phyloP scores from a whole-genome alignment of 2,113 vertebrate species.

The Brevimyrus niger region DNA sequence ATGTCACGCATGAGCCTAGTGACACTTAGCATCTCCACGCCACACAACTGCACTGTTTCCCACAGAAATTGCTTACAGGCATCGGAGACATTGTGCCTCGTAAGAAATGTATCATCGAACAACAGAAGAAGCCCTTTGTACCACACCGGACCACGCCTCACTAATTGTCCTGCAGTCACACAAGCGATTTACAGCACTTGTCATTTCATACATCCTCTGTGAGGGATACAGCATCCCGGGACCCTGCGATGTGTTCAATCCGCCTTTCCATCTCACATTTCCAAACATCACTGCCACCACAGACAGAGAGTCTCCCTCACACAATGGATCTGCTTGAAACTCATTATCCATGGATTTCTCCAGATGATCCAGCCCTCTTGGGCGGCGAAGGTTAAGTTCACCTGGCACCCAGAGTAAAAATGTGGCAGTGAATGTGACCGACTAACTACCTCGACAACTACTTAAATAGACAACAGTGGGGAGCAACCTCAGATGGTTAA shows the following conservation, averaged over 20 bases:
- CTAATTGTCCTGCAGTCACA: constrained; percentile 11
- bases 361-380: constrained; percentile 23
- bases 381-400: constrained; percentile 39
- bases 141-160: constrained; percentile 10
- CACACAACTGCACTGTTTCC: neutral
- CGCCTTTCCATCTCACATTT: constrained; percentile 47
- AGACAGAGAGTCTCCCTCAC: constrained; percentile 36
- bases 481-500: neutral
- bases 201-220: neutral
- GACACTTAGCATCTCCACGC: neutral
- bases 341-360: constrained; percentile 33
- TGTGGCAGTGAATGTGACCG: neutral
- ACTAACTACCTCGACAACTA: neutral
- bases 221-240: constrained; percentile 3
- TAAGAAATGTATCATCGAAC: neutral
- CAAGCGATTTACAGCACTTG: constrained; percentile 17
- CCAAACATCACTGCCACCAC: constrained; percentile 33
- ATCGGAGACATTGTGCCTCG: neutral
- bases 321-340: constrained; percentile 37
- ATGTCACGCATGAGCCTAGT: neutral
- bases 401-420: constrained; percentile 10
- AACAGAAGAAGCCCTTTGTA: constrained; percentile 14
- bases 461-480: neutral
- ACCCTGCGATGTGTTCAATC: constrained; percentile 33
- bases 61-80: neutral